Percentiles rank a stretch among this genome's conserved stretches.
phyloP scores from a whole-genome alignment of 2,113 vertebrate genomes.

The Bubo scandiacus region DNA sequence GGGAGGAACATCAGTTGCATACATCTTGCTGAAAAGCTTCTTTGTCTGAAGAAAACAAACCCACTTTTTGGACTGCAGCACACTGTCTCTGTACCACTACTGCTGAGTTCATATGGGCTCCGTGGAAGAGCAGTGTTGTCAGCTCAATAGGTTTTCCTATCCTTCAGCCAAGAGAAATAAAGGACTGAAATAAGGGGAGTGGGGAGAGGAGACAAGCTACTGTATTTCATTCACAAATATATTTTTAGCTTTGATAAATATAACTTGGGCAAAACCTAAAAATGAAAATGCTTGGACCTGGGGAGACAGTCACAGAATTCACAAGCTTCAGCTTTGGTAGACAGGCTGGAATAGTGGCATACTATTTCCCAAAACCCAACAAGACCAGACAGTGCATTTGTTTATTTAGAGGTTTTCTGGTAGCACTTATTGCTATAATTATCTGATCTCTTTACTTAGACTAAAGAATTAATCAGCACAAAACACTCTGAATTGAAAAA shows the following conservation, averaged over 20 bases:
- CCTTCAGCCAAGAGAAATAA: conserved; percentile 43
- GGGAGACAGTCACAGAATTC: conserved; percentile 16
- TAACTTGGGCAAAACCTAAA: conserved; percentile 55
- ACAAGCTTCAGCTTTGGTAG: background rate
- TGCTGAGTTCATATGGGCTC: background rate
- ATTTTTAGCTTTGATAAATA: conserved; percentile 65
- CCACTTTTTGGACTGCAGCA: background rate
- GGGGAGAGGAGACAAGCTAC: background rate
- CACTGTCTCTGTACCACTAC: background rate
- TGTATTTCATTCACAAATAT: conserved; percentile 22
- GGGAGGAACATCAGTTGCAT: background rate
- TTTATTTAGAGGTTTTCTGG: conserved; percentile 43
- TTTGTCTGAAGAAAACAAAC: background rate
- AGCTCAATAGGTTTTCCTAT: conserved; percentile 9
- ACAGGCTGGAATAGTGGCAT: background rate
- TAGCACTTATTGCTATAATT: conserved; percentile 32
- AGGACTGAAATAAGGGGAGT: background rate
- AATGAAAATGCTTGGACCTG: conserved; percentile 29
- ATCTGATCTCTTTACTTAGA: background rate
- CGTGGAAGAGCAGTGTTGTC: background rate
- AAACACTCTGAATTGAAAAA: conserved; percentile 33
- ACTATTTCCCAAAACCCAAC: background rate
- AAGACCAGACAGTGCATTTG: conserved; percentile 20
- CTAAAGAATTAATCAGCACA: conserved; percentile 7
- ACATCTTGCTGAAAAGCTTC: background rate